A percentile compares a stretch with the other conserved stretches of the same genome.
phyloP scores from a whole-genome alignment of 2,888 invertebrate genomes.

The Drosophila anceps region DNA sequence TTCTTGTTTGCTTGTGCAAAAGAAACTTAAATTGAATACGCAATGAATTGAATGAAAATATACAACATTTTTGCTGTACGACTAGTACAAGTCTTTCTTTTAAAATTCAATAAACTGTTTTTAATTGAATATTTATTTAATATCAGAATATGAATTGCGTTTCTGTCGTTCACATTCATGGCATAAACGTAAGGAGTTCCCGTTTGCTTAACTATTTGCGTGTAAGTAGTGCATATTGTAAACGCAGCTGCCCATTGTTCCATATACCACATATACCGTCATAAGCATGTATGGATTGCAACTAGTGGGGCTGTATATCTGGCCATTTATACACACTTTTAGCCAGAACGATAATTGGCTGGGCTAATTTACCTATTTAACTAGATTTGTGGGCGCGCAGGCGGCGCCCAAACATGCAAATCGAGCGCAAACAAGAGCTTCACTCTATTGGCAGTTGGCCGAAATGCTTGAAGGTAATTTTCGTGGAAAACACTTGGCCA shows the following conservation, averaged over 20 bases:
- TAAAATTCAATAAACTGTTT: too few relatives aligned
- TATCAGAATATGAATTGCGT: too few relatives aligned
- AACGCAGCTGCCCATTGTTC: constrained; percentile 44
- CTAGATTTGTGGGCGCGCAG: constrained; percentile 60
- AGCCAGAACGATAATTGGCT: constrained; percentile 66
- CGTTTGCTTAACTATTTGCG: constrained; percentile 31
- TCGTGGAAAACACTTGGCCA: constrained; percentile 69
- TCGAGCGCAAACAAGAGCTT: constrained; percentile 38
- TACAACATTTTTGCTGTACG: too few relatives aligned
- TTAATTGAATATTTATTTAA: too few relatives aligned
- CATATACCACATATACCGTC: constrained; percentile 14
- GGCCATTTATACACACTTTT: constrained; percentile 25
- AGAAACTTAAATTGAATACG: too few relatives aligned
- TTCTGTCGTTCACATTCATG: constrained; percentile 2
- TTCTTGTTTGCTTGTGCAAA: too few relatives aligned
- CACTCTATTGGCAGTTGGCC: constrained; percentile 42
- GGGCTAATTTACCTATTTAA: constrained; percentile 75
- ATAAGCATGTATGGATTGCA: constrained; percentile 1
- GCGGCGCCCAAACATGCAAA: constrained; percentile 63
- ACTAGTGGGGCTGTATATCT: constrained; percentile 40
- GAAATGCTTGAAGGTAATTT: constrained; percentile 33
- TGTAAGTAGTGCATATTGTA: constrained; percentile 43
- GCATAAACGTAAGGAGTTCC: constrained; percentile 21
- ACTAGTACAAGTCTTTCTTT: too few relatives aligned
- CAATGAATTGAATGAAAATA: too few relatives aligned